Conservation (phyloP, 1,140 invertebrate species). For the Drosophila pseudoananassae region DNA sequence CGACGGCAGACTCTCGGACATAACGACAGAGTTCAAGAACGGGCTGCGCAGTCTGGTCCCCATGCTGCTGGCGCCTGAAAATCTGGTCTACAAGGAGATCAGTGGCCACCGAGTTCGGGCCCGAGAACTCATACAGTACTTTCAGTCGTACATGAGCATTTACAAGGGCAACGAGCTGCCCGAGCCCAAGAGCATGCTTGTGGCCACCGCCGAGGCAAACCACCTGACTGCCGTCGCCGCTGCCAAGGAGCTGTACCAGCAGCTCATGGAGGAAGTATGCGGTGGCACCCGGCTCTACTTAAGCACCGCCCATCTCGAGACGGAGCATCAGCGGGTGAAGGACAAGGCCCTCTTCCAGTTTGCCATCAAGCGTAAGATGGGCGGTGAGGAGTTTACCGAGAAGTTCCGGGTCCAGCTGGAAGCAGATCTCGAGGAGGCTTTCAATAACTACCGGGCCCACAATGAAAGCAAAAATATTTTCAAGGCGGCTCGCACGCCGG, state of each 20-base stretch:
- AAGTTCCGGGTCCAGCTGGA: constrained; percentile 91
- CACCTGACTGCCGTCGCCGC: constrained; percentile 97
- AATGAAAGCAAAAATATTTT: constrained; percentile 99
- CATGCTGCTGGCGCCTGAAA: constrained; percentile 93
- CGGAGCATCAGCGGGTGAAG: constrained; percentile 91
- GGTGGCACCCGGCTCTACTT: constrained; percentile 96
- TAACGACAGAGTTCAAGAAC: constrained; percentile 96
- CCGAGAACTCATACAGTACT: constrained; percentile 97
- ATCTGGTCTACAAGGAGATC: constrained; percentile 98
- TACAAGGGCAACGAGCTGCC: constrained; percentile 98
- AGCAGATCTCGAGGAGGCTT: constrained; percentile 94
- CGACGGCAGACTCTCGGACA: constrained; percentile 97
- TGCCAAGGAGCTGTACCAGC: constrained; percentile 96
- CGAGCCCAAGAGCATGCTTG: constrained; percentile 99
- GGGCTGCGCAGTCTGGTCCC: constrained; percentile 94
- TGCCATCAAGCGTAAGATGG: constrained; percentile 95
- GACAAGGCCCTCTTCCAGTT: constrained; percentile 92
- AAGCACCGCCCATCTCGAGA: constrained; percentile 91
- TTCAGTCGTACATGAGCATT: constrained; percentile 98
- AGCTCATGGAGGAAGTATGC: constrained; percentile 96
- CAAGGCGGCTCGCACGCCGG: constrained; percentile 96
- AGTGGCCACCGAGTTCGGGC: constrained; percentile 96
- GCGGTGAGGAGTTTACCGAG: constrained; percentile 95
- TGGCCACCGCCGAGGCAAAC: constrained; percentile 99
- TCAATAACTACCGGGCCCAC: constrained; percentile 93